phyloP scores from a whole-genome alignment of 2,888 invertebrate genomes.

The Periphyllus acericola region DNA sequence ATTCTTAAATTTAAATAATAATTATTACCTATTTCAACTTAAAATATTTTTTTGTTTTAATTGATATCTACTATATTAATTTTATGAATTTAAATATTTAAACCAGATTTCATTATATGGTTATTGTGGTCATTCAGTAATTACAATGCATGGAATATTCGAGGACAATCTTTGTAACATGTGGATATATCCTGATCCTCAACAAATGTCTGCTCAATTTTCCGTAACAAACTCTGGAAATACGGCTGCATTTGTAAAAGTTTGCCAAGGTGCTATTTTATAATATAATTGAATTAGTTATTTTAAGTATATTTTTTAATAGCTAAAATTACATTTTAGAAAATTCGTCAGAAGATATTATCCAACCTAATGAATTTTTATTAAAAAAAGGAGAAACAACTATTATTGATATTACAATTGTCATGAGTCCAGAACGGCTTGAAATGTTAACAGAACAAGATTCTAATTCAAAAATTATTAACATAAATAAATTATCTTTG shows the following conservation, averaged over 20 bases:
- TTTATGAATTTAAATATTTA: background rate
- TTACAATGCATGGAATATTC: slow-evolving; percentile 49
- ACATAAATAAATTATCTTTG: slow-evolving; percentile 49
- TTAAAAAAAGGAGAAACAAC: slow-evolving; percentile 42
- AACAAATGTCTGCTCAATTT: slow-evolving; percentile 61
- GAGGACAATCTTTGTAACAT: slow-evolving; percentile 62
- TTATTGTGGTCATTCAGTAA: slow-evolving; percentile 51
- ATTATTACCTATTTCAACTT: background rate
- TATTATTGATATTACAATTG: slow-evolving; percentile 33
- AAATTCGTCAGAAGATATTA: slow-evolving; percentile 41
- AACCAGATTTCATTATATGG: slow-evolving; percentile 61
- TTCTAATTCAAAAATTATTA: slow-evolving; percentile 42
- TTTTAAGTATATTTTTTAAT: background rate
- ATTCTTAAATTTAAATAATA: background rate
- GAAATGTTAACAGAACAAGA: slow-evolving; percentile 54
- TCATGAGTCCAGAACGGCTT: slow-evolving; percentile 49
- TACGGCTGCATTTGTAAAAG: slow-evolving; percentile 62
- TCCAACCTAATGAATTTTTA: slow-evolving; percentile 52
- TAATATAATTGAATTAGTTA: background rate
- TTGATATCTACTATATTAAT: background rate
- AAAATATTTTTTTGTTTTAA: background rate
- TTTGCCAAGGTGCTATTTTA: slow-evolving; percentile 49
- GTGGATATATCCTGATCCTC: slow-evolving; percentile 62
- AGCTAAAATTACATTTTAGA: slow-evolving; percentile 22
- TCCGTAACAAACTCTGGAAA: slow-evolving; percentile 62